A percentile compares a stretch with the other conserved stretches of the same genome.
phyloP scores from a whole-genome alignment of 2,888 invertebrate genomes.

The Agriopis aurantiaria region DNA sequence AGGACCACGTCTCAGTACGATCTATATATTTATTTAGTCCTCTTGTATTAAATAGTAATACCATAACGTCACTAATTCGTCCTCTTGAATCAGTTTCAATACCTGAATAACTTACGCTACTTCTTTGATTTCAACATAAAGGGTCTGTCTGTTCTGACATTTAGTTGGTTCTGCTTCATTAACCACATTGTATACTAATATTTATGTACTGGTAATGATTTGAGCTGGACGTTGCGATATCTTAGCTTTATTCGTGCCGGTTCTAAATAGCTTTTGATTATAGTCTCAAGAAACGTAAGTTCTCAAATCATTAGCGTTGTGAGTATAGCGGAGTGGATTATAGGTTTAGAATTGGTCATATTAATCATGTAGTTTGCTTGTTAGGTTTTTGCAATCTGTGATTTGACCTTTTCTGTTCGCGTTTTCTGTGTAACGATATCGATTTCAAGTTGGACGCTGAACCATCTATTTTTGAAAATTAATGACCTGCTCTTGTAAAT shows the following conservation, averaged over 20 bases:
- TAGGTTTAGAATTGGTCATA: slow-evolving; percentile 26
- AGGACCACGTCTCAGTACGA: too few species aligned
- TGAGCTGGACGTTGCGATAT: slow-evolving; percentile 20
- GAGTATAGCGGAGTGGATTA: slow-evolving; percentile 21
- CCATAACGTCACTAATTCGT: background rate
- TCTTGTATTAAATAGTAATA: background rate
- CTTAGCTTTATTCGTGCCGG: slow-evolving; percentile 30
- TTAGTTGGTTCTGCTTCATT: slow-evolving; percentile 42
- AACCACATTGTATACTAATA: slow-evolving; percentile 42
- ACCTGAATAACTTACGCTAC: background rate
- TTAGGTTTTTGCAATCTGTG: slow-evolving; percentile 18
- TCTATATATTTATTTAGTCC: background rate
- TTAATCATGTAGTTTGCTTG: slow-evolving; percentile 27
- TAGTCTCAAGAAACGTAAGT: slow-evolving; percentile 28
- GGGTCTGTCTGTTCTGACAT: slow-evolving; percentile 33
- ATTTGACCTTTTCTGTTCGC: slow-evolving; percentile 18
- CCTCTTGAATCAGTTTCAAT: background rate
- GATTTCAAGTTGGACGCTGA: background rate
- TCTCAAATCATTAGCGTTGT: slow-evolving; percentile 31
- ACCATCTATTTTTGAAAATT: background rate
- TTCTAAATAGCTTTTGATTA: slow-evolving; percentile 39
- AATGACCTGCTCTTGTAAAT: background rate
- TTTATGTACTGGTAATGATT: slow-evolving; percentile 38
- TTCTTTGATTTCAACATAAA: slow-evolving; percentile 39
- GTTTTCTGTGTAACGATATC: slow-evolving; percentile 6